Percentiles rank a stretch among this genome's conserved stretches.
Evolutionary conservation across 2,888 invertebrate species (phyloP).

Genomic region (Chydorus sphaericus): DNA sequence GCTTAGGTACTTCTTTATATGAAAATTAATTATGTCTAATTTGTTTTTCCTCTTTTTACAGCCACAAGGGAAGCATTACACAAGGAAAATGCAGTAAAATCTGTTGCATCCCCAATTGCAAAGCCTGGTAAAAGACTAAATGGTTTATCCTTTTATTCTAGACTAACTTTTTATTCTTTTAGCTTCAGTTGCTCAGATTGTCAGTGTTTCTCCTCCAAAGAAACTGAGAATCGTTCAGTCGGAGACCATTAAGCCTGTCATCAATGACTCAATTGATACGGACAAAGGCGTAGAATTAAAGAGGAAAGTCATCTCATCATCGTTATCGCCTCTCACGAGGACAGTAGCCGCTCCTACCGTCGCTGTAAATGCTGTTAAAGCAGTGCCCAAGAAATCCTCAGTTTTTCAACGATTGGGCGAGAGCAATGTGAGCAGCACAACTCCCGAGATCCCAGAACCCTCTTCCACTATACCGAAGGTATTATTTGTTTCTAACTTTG

Average conservation of each 20-base stretch:
- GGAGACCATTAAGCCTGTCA: conserved; percentile 14
- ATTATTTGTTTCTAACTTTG: no score
- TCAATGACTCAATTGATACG: conserved; percentile 14
- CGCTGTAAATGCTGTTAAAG: conserved; percentile 21
- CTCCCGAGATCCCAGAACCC: conserved; percentile 17
- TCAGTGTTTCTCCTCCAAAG: not conserved
- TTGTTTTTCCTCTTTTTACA: conserved; percentile 16
- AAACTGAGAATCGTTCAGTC: not conserved
- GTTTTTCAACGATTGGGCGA: conserved; percentile 40
- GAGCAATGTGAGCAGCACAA: conserved; percentile 33
- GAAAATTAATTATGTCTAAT: conserved; percentile 5
- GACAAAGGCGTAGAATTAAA: conserved; percentile 10
- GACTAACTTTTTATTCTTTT: not conserved
- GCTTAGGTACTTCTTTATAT: no score
- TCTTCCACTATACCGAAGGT: no score
- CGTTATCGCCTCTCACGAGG: conserved; percentile 6
- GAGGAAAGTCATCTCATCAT: conserved; percentile 17
- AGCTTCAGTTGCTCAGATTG: not conserved
- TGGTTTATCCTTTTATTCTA: not conserved
- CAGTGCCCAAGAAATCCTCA: conserved; percentile 26
- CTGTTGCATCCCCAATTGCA: not conserved
- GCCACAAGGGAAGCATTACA: not conserved
- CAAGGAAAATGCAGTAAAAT: no score
- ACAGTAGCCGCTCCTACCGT: no score
- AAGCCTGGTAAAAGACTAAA: not conserved